Percentiles rank a stretch among this genome's conserved stretches.
Conservation (phyloP, 2,888 invertebrate genomes). For the Coremacera marginata region DNA sequence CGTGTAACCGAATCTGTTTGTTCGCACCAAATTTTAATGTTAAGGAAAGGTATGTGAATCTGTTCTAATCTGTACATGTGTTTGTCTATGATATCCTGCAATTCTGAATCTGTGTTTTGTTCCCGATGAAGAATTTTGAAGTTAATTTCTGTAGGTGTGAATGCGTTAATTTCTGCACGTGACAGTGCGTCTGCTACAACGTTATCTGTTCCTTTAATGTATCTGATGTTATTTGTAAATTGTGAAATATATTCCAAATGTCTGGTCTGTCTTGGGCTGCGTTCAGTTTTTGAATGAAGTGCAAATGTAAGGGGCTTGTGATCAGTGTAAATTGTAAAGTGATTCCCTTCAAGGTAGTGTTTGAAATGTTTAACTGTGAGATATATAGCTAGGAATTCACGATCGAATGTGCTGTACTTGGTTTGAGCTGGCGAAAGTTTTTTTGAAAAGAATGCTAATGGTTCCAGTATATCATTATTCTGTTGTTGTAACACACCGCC, state of each 20-base stretch:
- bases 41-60: no score
- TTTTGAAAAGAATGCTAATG: no score
- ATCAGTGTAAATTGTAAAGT: not conserved
- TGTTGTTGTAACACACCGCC: no score
- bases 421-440: not conserved
- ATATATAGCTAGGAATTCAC: slow-evolving; percentile 4
- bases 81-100: no score
- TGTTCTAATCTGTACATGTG: no score
- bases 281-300: not conserved
- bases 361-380: not conserved
- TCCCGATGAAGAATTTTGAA: no score
- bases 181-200: not conserved
- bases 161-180: not conserved
- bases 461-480: no score
- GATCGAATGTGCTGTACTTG: not conserved
- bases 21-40: no score
- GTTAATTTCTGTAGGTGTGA: no score
- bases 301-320: not conserved
- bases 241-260: slow-evolving; percentile 7
- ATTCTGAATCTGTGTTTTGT: no score
- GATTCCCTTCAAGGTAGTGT: not conserved
- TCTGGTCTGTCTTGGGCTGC: not conserved
- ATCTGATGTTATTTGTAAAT: not conserved
- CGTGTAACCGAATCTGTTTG: no score
- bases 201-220: not conserved